Conservation (phyloP, 2,888 invertebrate genomes). For the Phyllotreta striolata region DNA sequence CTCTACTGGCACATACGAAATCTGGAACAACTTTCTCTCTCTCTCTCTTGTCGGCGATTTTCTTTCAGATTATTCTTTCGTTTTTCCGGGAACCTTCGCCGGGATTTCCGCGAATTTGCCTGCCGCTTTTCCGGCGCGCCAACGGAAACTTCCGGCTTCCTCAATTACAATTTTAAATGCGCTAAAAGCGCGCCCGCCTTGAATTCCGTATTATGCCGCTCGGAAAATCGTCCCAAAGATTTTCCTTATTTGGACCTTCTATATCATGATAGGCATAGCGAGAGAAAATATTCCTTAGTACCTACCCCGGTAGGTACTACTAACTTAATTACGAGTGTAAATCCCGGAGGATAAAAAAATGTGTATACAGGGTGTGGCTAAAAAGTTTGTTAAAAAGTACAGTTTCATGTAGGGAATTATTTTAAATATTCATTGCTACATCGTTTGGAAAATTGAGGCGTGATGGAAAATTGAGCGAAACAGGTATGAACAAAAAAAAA, state of each 20-base stretch:
- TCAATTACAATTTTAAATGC: conserved; percentile 59
- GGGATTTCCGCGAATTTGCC: conserved; percentile 43
- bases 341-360: no score
- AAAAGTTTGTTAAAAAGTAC: no score
- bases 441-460: no score
- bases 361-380: no score
- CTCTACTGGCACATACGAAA: conserved; percentile 2
- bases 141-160: conserved; percentile 48
- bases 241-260: neutral
- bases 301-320: no score
- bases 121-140: conserved; percentile 36
- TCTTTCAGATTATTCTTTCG: conserved; percentile 29
- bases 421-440: no score
- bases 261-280: conserved; percentile 4
- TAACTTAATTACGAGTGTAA: no score
- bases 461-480: no score
- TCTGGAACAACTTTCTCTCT: neutral
- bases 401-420: no score
- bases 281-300: no score
- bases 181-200: conserved; percentile 22
- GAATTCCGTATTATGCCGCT: conserved; percentile 24
- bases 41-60: conserved; percentile 42
- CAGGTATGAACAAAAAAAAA: no score
- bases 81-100: conserved; percentile 32
- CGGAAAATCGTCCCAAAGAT: neutral